A percentile compares a stretch with the other conserved stretches of the same genome.
phyloP scores from a whole-genome alignment of 1,140 invertebrate genomes.

The Drosophila rhopaloa region DNA sequence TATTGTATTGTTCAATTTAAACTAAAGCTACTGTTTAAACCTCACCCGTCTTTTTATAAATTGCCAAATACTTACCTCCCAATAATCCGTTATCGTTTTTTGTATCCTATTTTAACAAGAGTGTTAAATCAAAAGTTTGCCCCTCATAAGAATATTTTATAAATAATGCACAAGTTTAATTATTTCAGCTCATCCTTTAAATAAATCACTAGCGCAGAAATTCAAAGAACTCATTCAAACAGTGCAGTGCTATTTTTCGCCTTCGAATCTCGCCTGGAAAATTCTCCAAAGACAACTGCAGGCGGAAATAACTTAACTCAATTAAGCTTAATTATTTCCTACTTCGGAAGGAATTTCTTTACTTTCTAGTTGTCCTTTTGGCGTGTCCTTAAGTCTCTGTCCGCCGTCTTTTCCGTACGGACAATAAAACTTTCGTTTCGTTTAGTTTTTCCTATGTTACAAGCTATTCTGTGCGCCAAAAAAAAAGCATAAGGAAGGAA shows the following conservation, averaged over 20 bases:
- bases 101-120: not conserved
- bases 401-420: slow-evolving; percentile 50
- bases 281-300: slow-evolving; percentile 58
- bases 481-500: slow-evolving; percentile 3
- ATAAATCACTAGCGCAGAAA: slow-evolving; percentile 51
- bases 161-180: slow-evolving; percentile 3
- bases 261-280: not conserved
- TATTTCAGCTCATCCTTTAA: slow-evolving; percentile 10
- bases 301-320: slow-evolving; percentile 81
- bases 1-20: no score
- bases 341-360: slow-evolving; percentile 73
- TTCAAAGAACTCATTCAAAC: slow-evolving; percentile 16
- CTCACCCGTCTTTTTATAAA: no score
- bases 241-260: slow-evolving; percentile 15
- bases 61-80: not conserved
- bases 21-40: no score
- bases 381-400: slow-evolving; percentile 36
- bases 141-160: slow-evolving; percentile 30
- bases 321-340: slow-evolving; percentile 84
- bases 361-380: slow-evolving; percentile 34
- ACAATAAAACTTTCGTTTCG: slow-evolving; percentile 78
- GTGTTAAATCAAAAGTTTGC: slow-evolving; percentile 3
- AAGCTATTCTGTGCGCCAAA: slow-evolving; percentile 6
- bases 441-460: slow-evolving; percentile 67
- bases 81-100: not conserved